phyloP scores from a whole-genome alignment of 2,888 invertebrate genomes.

The Drosophila longiperda region DNA sequence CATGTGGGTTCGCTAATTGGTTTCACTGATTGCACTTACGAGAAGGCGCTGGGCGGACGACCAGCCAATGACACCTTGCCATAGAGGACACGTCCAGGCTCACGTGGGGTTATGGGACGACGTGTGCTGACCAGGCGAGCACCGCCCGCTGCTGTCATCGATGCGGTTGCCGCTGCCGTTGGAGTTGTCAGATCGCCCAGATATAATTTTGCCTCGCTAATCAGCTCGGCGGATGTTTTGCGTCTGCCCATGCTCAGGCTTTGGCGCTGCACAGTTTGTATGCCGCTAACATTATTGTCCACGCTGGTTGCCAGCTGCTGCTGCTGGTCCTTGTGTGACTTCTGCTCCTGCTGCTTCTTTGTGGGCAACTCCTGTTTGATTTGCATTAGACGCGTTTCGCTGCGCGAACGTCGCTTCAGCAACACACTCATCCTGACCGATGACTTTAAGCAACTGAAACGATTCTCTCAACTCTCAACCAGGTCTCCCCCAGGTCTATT shows the following conservation, averaged over 20 bases:
- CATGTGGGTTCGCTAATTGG: background rate
- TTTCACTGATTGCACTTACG: constrained; percentile 86
- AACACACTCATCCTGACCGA: constrained; percentile 67
- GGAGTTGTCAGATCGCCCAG: constrained; percentile 77
- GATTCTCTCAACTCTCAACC: constrained; percentile 1
- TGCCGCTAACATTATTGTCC: constrained; percentile 36
- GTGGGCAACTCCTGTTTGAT: constrained; percentile 22
- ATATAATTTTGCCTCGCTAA: constrained; percentile 91
- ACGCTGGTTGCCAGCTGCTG: constrained; percentile 19
- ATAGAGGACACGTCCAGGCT: constrained; percentile 91
- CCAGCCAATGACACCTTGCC: constrained; percentile 86
- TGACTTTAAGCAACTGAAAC: background rate
- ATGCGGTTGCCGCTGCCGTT: constrained; percentile 15
- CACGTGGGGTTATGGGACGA: constrained; percentile 94
- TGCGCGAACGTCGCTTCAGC: constrained; percentile 76
- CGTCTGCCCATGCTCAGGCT: constrained; percentile 78
- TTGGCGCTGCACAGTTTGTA: constrained; percentile 32
- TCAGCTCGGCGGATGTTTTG: constrained; percentile 92
- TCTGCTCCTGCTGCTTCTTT: constrained; percentile 14
- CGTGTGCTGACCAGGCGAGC: constrained; percentile 89
- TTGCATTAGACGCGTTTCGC: constrained; percentile 63
- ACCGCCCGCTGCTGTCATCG: constrained; percentile 72
- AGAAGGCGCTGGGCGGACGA: constrained; percentile 91
- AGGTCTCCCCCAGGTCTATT: background rate
- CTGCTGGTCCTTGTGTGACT: background rate